These are phyloP conservation scores for Phanerotoma sp. DNA, from an alignment of 2,888 invertebrate species.

Conservation along the genomic window DNA sequence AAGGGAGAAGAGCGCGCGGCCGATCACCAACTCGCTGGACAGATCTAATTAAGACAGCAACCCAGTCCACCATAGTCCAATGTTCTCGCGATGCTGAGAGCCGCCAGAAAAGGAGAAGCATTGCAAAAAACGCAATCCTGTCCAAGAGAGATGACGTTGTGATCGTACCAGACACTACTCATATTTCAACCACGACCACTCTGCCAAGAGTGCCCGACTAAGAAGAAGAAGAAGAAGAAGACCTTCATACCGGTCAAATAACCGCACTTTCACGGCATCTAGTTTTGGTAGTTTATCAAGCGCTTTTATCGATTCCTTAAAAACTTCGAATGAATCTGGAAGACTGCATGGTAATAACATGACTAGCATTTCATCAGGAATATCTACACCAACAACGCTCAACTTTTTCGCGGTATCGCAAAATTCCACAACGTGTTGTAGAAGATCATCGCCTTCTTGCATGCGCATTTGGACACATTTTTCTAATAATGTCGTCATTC, in stretches of 20 bases:
- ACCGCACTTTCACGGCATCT: conserved; percentile 1
- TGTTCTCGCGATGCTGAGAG: too few relatives aligned
- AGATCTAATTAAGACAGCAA: too few relatives aligned
- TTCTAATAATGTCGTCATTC: conserved; percentile 18
- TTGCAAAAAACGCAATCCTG: too few relatives aligned
- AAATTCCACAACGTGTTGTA: conserved; percentile 22
- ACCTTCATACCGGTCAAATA: neutral
- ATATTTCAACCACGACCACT: too few relatives aligned
- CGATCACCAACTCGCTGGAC: too few relatives aligned
- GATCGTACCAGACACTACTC: too few relatives aligned
- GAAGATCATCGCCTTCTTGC: conserved; percentile 25
- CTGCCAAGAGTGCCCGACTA: too few relatives aligned
- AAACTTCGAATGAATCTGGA: conserved; percentile 16
- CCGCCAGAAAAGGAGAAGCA: too few relatives aligned
- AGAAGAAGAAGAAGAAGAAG: too few relatives aligned
- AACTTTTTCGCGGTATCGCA: conserved; percentile 21
- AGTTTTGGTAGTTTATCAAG: conserved; percentile 21
- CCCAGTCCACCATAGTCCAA: too few relatives aligned
- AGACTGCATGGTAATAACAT: conserved; percentile 20
- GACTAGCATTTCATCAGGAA: conserved; percentile 13
- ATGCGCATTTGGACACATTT: conserved; percentile 23
- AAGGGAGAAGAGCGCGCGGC: too few relatives aligned
- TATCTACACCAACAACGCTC: conserved; percentile 22
- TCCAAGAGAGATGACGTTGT: too few relatives aligned
- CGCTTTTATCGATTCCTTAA: conserved; percentile 15